Conservation (phyloP, 2,888 invertebrate genomes). For the Coelopa pilipes region DNA sequence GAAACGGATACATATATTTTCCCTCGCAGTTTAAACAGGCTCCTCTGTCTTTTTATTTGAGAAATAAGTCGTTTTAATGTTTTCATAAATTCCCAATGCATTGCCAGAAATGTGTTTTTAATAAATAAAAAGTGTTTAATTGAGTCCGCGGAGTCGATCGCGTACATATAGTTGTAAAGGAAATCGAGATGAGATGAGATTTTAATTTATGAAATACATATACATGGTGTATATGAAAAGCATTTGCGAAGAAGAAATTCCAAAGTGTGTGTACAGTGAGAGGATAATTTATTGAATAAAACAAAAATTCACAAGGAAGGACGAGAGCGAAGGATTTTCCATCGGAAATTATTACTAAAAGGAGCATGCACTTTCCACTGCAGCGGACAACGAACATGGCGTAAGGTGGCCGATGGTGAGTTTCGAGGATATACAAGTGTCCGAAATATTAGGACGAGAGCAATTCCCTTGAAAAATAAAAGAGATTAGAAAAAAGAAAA, state of each 20-base stretch:
- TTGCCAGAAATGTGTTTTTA: not conserved
- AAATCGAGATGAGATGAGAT: too few species aligned
- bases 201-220: too few species aligned
- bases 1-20: conserved; percentile 22
- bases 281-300: too few species aligned
- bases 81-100: not conserved
- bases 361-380: too few species aligned
- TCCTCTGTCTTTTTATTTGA: not conserved
- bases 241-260: conserved; percentile 14
- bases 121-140: conserved; percentile 14
- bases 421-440: not conserved
- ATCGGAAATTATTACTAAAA: conserved; percentile 6
- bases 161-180: too few species aligned
- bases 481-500: too few species aligned
- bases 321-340: conserved; percentile 11
- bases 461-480: too few species aligned
- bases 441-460: too few species aligned
- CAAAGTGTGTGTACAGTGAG: conserved; percentile 16
- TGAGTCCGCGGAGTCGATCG: not conserved
- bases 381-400: conserved; percentile 11
- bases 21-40: not conserved
- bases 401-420: conserved; percentile 20
- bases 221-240: not conserved
- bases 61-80: too few species aligned
- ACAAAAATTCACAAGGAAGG: conserved; percentile 3